These are phyloP conservation scores for Gavia stellata DNA, from an alignment of 2,113 vertebrate species.

Conservation along the genomic window DNA sequence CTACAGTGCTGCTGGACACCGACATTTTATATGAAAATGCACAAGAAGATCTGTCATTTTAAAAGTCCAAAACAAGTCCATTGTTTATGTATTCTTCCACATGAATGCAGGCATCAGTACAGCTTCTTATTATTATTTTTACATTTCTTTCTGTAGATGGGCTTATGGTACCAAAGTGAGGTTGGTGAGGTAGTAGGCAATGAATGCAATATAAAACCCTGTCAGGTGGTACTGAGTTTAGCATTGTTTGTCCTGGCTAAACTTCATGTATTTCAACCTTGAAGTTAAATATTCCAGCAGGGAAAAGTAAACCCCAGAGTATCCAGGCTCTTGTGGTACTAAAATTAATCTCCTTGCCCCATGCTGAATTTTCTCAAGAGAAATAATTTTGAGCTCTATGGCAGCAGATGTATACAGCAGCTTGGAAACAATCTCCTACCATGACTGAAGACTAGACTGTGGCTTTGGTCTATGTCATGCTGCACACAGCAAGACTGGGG, in stretches of 20 bases:
- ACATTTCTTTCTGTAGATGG: background rate
- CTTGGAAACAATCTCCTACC: background rate
- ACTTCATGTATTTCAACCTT: background rate
- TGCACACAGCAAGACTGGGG: background rate
- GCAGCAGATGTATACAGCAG: background rate
- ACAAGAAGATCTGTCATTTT: background rate
- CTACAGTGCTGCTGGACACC: background rate
- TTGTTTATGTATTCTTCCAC: background rate
- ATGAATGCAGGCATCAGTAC: background rate
- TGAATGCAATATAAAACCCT: background rate
- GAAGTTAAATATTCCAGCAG: background rate
- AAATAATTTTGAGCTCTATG: background rate
- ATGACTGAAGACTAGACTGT: background rate
- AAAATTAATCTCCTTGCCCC: background rate
- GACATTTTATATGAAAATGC: background rate
- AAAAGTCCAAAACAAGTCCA: background rate
- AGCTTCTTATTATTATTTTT: background rate
- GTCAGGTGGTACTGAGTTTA: background rate
- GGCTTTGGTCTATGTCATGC: background rate
- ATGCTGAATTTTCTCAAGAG: background rate
- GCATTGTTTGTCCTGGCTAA: constrained; percentile 15
- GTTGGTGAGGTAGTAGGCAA: background rate
- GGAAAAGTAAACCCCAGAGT: background rate
- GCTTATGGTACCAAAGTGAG: background rate
- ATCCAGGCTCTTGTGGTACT: background rate